Base-by-base conservation (phyloP, 2,888 invertebrate genomes). In the Rhagophthalmus giganteus region DNA sequence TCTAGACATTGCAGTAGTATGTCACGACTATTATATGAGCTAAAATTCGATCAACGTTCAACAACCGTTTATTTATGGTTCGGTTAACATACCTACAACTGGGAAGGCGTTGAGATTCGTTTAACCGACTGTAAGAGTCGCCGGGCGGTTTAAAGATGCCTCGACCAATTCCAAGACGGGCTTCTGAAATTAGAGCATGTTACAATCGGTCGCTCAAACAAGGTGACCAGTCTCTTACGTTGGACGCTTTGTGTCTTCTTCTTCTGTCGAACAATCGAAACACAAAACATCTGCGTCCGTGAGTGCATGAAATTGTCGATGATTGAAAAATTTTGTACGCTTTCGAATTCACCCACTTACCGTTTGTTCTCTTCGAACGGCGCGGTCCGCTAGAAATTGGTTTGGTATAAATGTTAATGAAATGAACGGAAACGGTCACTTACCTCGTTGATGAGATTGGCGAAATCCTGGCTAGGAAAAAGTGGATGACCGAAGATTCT, bases 1-100 rank as follows among this genome's bases (percentile, higher is more conserved):
- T 84, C 83, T 38, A 84, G 72, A 63, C 79, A 80, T 71, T 83
- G 83, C 27, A 84, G 67, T 37, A 81, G 80, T 47, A 81, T 80
- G 55, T 83, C 82, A 62, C 73, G 63, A 38, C 77, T 76, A 32
- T 67, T 69, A 55, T 68, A 69, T 26, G 68, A 69, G 48, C 69
- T 70, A 49, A 20, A 46, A 44, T 10, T n/a, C n/a, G n/a, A n/a
- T n/a, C n/a, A n/a, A n/a, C n/a, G n/a, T n/a, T n/a, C n/a, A n/a
- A n/a, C n/a, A n/a, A n/a, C n/a, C n/a, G n/a, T n/a, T n/a, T n/a
- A 39, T 30, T 31, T 26, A 27, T 15, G 25, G 14, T 15, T 2
- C 20, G 32, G n/a, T 27, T 15, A 40, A 31, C 16, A 57, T 59
- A 74, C 75, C 74, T 71, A 42, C 70, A 66, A 53, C 68, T 70